Evolutionary conservation across 2,113 vertebrate genomes (phyloP).

Genomic region (Ginglymostoma cirratum): DNA sequence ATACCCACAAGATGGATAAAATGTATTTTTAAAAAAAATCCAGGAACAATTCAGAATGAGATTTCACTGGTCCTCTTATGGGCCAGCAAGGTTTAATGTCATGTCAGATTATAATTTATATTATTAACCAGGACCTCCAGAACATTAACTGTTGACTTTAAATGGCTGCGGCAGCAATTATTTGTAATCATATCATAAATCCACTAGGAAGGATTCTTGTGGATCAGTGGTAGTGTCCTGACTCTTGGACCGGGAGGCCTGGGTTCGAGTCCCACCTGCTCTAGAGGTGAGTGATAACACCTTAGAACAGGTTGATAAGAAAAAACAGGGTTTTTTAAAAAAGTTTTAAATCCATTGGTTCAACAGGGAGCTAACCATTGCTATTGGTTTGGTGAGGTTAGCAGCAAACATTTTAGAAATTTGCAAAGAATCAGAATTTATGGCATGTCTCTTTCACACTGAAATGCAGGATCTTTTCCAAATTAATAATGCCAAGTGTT

Average conservation of each 20-base stretch:
- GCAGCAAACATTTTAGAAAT: background rate
- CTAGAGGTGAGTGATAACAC: no score
- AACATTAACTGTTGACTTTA: background rate
- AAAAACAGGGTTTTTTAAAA: no score
- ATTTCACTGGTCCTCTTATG: background rate
- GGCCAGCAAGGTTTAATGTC: background rate
- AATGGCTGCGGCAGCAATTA: background rate
- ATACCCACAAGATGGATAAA: background rate
- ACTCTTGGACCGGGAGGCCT: no score
- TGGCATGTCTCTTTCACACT: background rate
- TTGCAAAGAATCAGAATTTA: background rate
- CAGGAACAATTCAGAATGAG: background rate
- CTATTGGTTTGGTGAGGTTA: background rate
- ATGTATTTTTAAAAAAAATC: background rate
- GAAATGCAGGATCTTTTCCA: background rate
- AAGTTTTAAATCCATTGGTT: background rate
- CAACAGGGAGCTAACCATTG: background rate
- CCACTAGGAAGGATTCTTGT: no score
- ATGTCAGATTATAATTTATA: background rate
- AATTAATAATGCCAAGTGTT: background rate
- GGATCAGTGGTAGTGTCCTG: no score
- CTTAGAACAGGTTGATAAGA: no score
- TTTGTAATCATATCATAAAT: background rate
- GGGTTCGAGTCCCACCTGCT: no score
- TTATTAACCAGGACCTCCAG: background rate